Percentiles rank a stretch among this genome's conserved stretches.
Evolutionary conservation across 53 echinoderm and acorn worm genomes (phyloP).

Genomic region (Astropecten irregularis): DNA sequence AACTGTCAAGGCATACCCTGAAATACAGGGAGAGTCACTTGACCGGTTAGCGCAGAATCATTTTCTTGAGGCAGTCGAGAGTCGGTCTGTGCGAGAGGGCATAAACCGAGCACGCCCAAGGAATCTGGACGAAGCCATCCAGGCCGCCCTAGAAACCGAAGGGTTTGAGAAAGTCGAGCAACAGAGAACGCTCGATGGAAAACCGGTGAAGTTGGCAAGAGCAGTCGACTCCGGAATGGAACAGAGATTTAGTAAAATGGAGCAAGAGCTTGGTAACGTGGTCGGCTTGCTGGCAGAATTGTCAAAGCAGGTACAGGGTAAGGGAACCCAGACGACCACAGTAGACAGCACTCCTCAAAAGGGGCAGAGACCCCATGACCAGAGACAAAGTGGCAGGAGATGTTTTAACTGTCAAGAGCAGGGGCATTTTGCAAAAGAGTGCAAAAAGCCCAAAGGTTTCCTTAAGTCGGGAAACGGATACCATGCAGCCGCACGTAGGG

Average conservation of each 20-base stretch:
- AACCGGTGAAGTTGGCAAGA: constrained; percentile 20
- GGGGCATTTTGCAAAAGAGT: not conserved
- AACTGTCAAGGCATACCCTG: not conserved
- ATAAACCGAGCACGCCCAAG: not conserved
- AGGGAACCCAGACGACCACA: not conserved
- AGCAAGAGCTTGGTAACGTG: not conserved
- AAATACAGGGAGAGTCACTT: not conserved
- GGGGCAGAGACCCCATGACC: not conserved
- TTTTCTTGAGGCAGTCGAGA: not conserved
- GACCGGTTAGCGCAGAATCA: constrained; percentile 12
- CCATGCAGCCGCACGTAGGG: not conserved
- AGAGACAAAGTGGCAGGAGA: not conserved
- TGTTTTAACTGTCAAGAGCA: not conserved
- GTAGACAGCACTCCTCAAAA: not conserved
- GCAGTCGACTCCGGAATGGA: not conserved
- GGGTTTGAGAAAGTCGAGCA: constrained; percentile 9
- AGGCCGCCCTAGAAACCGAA: constrained; percentile 12
- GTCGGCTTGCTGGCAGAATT: not conserved
- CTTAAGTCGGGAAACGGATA: not conserved
- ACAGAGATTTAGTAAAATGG: not conserved
- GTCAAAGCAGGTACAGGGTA: not conserved
- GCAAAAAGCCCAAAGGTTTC: not conserved
- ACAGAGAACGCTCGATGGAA: not conserved
- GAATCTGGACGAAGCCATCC: constrained; percentile 7
- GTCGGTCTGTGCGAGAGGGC: not conserved